phyloP scores from a whole-genome alignment of 1,140 invertebrate species.

The Melitaea cinxia region DNA sequence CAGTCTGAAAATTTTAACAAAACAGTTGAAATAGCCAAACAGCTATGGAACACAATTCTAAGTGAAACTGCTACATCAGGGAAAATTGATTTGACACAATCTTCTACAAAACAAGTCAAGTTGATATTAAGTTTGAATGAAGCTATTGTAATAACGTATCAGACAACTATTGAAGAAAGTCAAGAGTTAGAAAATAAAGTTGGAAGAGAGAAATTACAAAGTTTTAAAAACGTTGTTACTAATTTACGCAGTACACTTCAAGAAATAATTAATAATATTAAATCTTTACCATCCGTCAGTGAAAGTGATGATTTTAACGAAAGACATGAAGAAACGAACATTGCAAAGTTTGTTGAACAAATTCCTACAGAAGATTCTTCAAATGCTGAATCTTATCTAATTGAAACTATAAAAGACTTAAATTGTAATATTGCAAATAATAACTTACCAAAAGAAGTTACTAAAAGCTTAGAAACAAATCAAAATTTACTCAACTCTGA shows the following conservation, averaged over 20 bases:
- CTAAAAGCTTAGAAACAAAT: not conserved
- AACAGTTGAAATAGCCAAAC: slow-evolving; percentile 42
- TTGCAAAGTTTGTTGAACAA: not conserved
- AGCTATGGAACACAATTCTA: slow-evolving; percentile 41
- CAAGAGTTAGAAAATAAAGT: slow-evolving; percentile 29
- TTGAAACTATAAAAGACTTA: not conserved
- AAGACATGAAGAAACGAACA: not conserved
- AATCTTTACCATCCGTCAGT: not conserved
- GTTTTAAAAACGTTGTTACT: slow-evolving; percentile 13
- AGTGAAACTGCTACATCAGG: slow-evolving; percentile 8
- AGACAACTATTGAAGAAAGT: slow-evolving; percentile 15
- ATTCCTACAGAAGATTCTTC: not conserved
- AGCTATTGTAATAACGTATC: slow-evolving; percentile 4
- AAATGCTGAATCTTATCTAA: not conserved
- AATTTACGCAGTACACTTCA: slow-evolving; percentile 20
- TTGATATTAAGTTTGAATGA: slow-evolving; percentile 16
- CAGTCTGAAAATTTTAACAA: slow-evolving; percentile 31
- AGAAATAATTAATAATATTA: slow-evolving; percentile 1
- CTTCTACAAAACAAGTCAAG: slow-evolving; percentile 9
- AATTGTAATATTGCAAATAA: not conserved
- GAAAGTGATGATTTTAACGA: not conserved
- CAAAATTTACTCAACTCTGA: not conserved
- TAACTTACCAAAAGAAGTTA: not conserved
- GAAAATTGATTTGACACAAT: not conserved
- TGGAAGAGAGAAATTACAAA: slow-evolving; percentile 18